These are phyloP conservation scores for Sapayoa aenigma DNA, from an alignment of 2,113 vertebrate species.

Conservation along the genomic window DNA sequence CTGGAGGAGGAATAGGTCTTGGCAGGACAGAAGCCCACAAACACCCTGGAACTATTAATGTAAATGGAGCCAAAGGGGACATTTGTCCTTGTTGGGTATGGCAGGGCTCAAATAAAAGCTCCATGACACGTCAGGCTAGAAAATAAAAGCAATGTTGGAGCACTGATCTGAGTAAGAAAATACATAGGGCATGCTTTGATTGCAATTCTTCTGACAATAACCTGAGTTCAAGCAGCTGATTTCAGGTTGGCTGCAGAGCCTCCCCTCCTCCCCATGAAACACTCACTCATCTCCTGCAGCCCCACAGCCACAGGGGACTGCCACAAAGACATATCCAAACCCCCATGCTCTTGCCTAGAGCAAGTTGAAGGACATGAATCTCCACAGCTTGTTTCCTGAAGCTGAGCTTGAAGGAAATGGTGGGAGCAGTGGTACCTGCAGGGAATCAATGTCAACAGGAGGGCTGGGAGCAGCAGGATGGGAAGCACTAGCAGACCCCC, in stretches of 20 bases:
- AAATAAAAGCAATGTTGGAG: background rate
- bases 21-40: background rate
- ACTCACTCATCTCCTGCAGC: background rate
- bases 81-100: background rate
- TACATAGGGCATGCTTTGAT: background rate
- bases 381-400: background rate
- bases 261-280: background rate
- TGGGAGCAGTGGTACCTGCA: background rate
- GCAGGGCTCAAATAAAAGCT: background rate
- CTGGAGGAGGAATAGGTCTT: background rate
- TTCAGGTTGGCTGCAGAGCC: background rate
- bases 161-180: background rate
- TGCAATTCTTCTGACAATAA: background rate
- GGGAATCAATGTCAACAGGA: background rate
- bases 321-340: background rate
- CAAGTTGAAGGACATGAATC: background rate
- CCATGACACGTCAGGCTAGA: fast-evolving
- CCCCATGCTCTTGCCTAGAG: background rate
- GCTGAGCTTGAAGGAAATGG: background rate
- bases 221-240: background rate
- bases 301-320: background rate
- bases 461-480: background rate
- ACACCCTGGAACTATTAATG: background rate
- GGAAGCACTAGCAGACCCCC: background rate
- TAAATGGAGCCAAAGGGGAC: background rate